Evolutionary conservation across 2,113 vertebrate species (phyloP).

Genomic region (Callaeas wilsoni): DNA sequence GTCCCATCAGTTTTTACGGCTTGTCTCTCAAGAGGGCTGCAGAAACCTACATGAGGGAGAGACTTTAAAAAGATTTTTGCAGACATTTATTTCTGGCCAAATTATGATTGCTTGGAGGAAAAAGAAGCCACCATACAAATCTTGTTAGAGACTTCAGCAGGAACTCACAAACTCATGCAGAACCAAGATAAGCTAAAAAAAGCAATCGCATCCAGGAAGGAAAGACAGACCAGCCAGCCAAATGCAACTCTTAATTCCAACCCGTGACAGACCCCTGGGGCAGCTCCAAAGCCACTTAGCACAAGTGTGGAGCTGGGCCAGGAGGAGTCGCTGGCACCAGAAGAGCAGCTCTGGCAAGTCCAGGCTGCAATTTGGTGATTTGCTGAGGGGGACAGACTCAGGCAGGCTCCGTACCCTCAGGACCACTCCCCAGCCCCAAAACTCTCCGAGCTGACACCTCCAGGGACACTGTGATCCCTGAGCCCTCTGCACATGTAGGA

Average conservation of each 20-base stretch:
- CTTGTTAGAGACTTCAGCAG: constrained; percentile 57
- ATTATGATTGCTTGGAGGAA: constrained; percentile 49
- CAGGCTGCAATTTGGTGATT: not conserved
- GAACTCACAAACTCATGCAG: constrained; percentile 53
- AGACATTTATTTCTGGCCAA: constrained; percentile 59
- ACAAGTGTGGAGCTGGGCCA: constrained; percentile 41
- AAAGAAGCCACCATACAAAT: constrained; percentile 64
- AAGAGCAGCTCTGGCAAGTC: not conserved
- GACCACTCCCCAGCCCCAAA: not conserved
- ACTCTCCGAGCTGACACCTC: not conserved
- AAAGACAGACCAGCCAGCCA: constrained; percentile 53
- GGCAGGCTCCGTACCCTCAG: not conserved
- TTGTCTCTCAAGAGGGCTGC: constrained; percentile 45
- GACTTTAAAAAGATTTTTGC: constrained; percentile 49
- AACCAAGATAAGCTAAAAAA: constrained; percentile 65
- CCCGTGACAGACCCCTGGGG: constrained; percentile 60
- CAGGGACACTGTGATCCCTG: not conserved
- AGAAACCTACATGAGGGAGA: constrained; percentile 8
- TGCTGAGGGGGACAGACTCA: not conserved
- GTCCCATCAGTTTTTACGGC: constrained; percentile 47
- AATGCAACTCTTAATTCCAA: constrained; percentile 56
- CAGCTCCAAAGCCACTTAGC: constrained; percentile 65
- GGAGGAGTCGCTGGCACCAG: constrained; percentile 10
- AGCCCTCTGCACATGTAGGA: not conserved
- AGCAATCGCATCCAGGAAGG: constrained; percentile 47